Percentiles rank a stretch among this genome's conserved stretches.
Conservation (phyloP, 2,888 invertebrate species). For the Epirrhoe alternata region DNA sequence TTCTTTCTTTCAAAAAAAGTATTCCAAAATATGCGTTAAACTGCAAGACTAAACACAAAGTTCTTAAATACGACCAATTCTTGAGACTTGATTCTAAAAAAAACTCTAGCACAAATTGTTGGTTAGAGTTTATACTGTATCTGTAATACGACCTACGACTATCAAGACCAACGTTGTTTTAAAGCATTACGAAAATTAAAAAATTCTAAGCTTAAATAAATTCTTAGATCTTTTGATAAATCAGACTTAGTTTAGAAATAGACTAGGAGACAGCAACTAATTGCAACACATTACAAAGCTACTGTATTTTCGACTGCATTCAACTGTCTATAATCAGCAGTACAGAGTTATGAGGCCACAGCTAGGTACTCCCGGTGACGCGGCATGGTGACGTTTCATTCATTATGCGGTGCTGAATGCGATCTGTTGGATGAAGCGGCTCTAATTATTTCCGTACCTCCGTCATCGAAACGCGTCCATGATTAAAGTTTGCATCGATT, state of each 20-base stretch:
- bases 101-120: no score
- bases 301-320: slow-evolving; percentile 44
- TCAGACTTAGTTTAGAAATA: background rate
- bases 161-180: background rate
- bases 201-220: background rate
- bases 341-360: slow-evolving; percentile 53
- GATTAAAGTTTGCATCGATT: slow-evolving; percentile 43
- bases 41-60: no score
- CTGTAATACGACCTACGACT: background rate
- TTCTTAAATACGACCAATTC: no score
- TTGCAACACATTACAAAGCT: slow-evolving; percentile 2
- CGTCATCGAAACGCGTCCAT: slow-evolving; percentile 61
- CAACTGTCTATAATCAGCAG: slow-evolving; percentile 27
- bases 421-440: slow-evolving; percentile 75
- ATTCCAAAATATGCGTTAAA: no score
- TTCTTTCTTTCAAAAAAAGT: background rate
- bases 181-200: background rate
- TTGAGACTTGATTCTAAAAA: no score
- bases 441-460: slow-evolving; percentile 80
- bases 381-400: slow-evolving; percentile 71
- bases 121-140: no score
- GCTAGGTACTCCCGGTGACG: slow-evolving; percentile 53
- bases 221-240: background rate
- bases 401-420: slow-evolving; percentile 77
- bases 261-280: background rate